These are phyloP conservation scores for Cheirogaleus major DNA, from an alignment of 2,797 vertebrate genomes.

Conservation along the genomic window DNA sequence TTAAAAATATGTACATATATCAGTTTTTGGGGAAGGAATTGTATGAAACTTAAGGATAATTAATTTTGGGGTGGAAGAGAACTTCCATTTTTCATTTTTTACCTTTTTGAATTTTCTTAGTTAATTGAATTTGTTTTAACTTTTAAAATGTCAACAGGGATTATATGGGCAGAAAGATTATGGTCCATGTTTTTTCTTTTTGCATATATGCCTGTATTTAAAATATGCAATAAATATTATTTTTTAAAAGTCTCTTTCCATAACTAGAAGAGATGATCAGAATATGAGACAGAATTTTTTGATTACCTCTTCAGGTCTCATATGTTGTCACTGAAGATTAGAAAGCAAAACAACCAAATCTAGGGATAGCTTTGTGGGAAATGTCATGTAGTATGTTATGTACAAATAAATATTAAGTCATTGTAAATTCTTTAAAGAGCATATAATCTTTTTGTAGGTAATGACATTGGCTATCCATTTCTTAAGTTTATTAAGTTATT, in stretches of 20 bases:
- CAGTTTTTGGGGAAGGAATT: neutral
- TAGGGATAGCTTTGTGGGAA: neutral
- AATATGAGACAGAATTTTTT: neutral
- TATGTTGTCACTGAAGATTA: neutral
- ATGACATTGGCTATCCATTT: neutral
- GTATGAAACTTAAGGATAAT: neutral
- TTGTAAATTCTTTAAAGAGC: neutral
- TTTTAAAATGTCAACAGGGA: neutral
- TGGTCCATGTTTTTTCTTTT: neutral
- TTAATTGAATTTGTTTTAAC: neutral
- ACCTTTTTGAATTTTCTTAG: neutral
- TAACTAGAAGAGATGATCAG: neutral
- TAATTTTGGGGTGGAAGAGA: neutral
- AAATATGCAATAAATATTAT: neutral
- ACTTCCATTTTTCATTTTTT: neutral
- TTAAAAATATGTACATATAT: neutral
- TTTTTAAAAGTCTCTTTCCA: neutral
- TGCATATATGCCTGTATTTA: neutral
- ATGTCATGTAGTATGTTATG: neutral
- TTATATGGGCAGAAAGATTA: neutral
- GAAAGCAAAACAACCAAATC: neutral
- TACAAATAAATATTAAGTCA: neutral
- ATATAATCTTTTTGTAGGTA: no score
- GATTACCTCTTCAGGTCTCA: neutral
- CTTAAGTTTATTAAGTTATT: neutral